Evolutionary conservation across 64 coral and sea anemone genomes (phyloP), one percentile per base, ranked within the genome.

Genomic region (Astreopora myriophthalma): DNA sequence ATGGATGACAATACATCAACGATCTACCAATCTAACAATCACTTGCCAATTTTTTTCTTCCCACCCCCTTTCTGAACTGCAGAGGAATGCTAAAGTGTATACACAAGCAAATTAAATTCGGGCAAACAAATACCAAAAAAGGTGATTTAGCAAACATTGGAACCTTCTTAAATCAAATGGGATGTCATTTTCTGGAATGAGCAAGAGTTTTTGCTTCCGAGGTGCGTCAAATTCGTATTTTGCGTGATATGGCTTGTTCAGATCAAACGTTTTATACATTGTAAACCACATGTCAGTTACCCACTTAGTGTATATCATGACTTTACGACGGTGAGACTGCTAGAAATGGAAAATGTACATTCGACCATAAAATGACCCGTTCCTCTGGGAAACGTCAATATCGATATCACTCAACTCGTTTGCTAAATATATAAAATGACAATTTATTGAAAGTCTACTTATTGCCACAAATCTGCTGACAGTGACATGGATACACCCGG

Each of bases 61-160:
- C 16, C 79, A 13, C 38, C 28, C 23, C 58, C 16, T 11, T 39
- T 22, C 52, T 83, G 9, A 33, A 33, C 79, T 37, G 79, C 79
- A 57, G 34, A 64, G 79, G 79, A 83, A 83, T 83, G 55, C 34
- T 22, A 58, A 3, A 37, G 32, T 83, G 79, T 83, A 30, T 83
- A 83, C 79, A 83, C 31, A 83, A 83, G 6, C 32, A 64, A 83
- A 83, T 64, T 83, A 57, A 83, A 62, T 65, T 26, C 79, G 65
- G 52, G 52, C 79, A 17, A 64, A 13, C 79, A 83, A 83, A 64
- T 83, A 33, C 29, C 28, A 64, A 57, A 83, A 61, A 65, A 83
- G 29, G 11, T 83, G 30, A 83, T 83, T 83, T 57, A 83, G 51
- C 57, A 83, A 83, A 83, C 48, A 83, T 83, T 33, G 52, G 48